Base-by-base conservation (phyloP, 2,888 invertebrate genomes). In the Drosophila kokeensis region DNA sequence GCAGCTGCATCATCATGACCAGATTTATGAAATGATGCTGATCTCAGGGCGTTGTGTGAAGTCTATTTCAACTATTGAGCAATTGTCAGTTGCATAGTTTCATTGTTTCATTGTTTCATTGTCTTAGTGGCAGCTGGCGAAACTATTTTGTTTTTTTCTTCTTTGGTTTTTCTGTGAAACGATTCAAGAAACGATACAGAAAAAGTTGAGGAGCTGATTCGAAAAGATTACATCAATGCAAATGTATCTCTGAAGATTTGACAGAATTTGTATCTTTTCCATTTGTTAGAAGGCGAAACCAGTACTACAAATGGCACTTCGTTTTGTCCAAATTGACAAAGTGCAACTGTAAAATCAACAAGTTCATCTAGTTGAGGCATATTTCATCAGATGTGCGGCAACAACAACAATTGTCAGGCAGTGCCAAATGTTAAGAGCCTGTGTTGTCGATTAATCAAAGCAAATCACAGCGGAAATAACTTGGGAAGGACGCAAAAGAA, bases 361-460 rank as follows among this genome's bases (percentile, higher is more conserved):
- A 42, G 69, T 69, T 24, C 13, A 42, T 42, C 36, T 2, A 42
- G 32, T 15, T 50, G 15, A 58, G n/a, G 18, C 69, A 68, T 11
- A 49, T 49, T 32, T 57, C 38, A 57, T 27, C 57, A 7, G 18
- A 53, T 36, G 21, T 18, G 13, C 5, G n/a, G n/a, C 29, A 21
- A 24, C 27, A 18, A 24, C 27, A 18, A 45, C 21, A n/a, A 53
- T 32, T 58, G 34, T 68, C n/a, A 24, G 21, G 38, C 38, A 42
- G 34, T 49, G 69, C 32, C 32, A 55, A 70, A 64, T 38, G 34
- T 72, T 45, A 32, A 21, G 62, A 81, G 40, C 40, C 49, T 45
- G 32, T 45, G 30, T 57, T 54, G 71, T 60, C 78, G 59, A 80
- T 83, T 73, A 83, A 85, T 82, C 83, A 85, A 69, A 67, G 42